These are phyloP conservation scores for Augochlora pura DNA, from an alignment of 1,140 invertebrate genomes.

Conservation along the genomic window DNA sequence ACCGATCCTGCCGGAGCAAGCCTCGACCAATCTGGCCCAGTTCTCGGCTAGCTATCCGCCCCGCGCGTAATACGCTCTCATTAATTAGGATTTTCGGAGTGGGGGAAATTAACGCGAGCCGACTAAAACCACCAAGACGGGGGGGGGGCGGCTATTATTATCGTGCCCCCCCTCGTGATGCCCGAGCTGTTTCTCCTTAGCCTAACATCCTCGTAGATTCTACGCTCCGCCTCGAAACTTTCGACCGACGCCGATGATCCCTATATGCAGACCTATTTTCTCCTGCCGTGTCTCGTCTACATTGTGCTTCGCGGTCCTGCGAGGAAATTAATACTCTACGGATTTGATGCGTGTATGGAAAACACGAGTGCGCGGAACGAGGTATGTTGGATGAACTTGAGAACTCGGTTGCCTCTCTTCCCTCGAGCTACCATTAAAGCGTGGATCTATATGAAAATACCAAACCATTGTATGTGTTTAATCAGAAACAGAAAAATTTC, in stretches of 20 bases:
- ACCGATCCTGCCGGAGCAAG: background rate
- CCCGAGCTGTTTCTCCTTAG: background rate
- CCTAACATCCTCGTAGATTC: background rate
- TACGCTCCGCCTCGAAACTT: background rate
- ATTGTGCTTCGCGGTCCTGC: no score
- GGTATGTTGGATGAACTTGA: no score
- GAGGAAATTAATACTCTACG: no score
- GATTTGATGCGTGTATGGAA: no score
- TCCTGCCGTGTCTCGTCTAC: no score
- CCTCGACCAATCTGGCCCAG: conserved; percentile 33
- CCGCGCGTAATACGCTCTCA: conserved; percentile 56
- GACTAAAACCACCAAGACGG: conserved; percentile 49
- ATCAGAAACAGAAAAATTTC: no score
- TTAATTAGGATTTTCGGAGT: conserved; percentile 68
- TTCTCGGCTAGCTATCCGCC: conserved; percentile 36
- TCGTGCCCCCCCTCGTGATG: conserved; percentile 16
- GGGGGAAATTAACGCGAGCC: conserved; percentile 62
- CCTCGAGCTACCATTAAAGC: no score
- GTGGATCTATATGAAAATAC: no score
- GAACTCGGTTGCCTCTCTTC: no score
- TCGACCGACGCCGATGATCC: background rate
- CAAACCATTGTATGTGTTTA: no score
- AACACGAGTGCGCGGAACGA: no score
- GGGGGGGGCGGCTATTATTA: conserved; percentile 53
- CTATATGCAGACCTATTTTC: background rate